Conservation (phyloP, 2,797 vertebrate species). For the Psittacula echo region DNA sequence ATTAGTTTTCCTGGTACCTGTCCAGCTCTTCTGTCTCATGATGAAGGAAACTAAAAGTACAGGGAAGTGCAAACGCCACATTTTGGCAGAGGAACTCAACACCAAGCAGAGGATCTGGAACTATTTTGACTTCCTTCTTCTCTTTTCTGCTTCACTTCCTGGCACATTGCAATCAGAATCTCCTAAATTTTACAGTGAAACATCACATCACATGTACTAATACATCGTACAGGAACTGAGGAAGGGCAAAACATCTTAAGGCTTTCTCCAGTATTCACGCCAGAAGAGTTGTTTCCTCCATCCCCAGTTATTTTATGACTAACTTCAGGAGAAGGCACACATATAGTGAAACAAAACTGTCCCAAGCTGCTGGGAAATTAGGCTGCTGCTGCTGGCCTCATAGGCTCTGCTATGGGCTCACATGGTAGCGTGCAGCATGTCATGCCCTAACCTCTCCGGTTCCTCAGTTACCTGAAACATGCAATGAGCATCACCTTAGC, state of each 20-base stretch:
- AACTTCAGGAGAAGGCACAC: background rate
- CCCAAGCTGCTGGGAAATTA: background rate
- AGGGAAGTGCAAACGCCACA: background rate
- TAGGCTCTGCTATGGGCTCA: background rate
- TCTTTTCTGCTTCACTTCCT: background rate
- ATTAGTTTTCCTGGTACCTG: background rate
- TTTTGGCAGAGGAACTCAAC: background rate
- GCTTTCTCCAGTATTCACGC: background rate
- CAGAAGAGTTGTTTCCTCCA: background rate
- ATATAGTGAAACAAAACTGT: background rate
- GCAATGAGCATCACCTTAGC: background rate
- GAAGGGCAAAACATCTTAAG: background rate
- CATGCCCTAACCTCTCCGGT: background rate
- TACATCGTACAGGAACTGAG: background rate
- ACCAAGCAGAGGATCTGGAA: background rate
- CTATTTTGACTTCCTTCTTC: background rate
- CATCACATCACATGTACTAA: background rate
- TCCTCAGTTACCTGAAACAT: background rate
- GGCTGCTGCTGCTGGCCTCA: background rate
- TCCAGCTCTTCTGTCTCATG: background rate
- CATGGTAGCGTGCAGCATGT: accelerated
- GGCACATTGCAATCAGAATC: background rate
- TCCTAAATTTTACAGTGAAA: background rate
- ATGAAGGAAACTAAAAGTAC: conserved; percentile 8
- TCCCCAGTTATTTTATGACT: background rate